Percentiles rank a stretch among this genome's conserved stretches.
phyloP scores from a whole-genome alignment of 2,888 invertebrate species.

The Psylliodes chrysocephalus region DNA sequence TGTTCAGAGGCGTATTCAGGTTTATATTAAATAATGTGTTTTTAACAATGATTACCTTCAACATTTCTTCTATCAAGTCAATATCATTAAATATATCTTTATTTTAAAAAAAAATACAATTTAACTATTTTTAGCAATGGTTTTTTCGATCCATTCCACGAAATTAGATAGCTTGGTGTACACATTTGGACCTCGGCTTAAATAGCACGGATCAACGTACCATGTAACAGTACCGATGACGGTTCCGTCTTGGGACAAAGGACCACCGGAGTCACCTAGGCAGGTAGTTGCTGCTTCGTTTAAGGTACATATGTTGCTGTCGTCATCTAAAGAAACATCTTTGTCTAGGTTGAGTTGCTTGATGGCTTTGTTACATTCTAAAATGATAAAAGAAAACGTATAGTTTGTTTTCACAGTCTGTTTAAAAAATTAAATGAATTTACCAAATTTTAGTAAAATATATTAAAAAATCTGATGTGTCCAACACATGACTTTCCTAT shows the following conservation, averaged over 20 bases:
- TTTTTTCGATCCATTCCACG: constrained; percentile 47
- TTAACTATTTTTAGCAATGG: neutral
- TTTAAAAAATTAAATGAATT: no score
- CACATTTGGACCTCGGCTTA: constrained; percentile 67
- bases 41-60: no score
- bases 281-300: constrained; percentile 53
- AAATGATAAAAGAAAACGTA: neutral
- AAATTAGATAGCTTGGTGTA: constrained; percentile 67
- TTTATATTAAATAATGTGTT: no score
- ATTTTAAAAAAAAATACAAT: no score
- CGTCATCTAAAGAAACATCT: neutral
- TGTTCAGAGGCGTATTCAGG: no score
- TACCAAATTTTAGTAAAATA: no score
- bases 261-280: constrained; percentile 69
- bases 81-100: no score
- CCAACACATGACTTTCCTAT: no score
- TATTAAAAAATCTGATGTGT: no score
- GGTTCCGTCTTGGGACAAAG: constrained; percentile 57
- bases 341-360: constrained; percentile 9
- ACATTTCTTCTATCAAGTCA: no score
- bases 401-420: no score
- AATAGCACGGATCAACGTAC: constrained; percentile 68
- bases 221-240: constrained; percentile 69
- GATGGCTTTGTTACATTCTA: constrained; percentile 58
- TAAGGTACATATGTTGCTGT: constrained; percentile 2